Percentiles rank a stretch among this genome's conserved stretches.
Conservation (phyloP, 2,888 invertebrate species). For the Platypus cylindrus region DNA sequence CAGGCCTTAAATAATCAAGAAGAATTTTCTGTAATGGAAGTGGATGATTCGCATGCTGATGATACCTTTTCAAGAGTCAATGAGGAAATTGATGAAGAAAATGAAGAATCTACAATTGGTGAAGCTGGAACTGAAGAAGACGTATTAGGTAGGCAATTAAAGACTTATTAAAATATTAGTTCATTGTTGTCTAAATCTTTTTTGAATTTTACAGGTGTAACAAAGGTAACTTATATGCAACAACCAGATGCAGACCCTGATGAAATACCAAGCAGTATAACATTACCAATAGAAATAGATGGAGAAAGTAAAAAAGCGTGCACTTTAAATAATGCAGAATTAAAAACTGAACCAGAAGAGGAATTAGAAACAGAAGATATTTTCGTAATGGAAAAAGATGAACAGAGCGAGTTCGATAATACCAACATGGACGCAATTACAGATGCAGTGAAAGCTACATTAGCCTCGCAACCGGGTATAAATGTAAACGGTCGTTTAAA, state of each 20-base stretch:
- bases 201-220: conserved; percentile 23
- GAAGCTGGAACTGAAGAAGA: conserved; percentile 30
- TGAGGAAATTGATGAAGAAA: conserved; percentile 17
- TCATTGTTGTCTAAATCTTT: neutral
- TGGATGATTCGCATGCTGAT: conserved; percentile 13
- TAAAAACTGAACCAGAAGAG: conserved; percentile 10
- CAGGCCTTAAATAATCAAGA: conserved; percentile 14
- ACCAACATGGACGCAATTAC: conserved; percentile 33
- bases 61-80: conserved; percentile 4
- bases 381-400: conserved; percentile 21
- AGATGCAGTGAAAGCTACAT: conserved; percentile 34
- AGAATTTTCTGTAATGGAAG: conserved; percentile 2
- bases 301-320: conserved; percentile 31
- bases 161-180: neutral
- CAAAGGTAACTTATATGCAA: conserved; percentile 32
- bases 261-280: conserved; percentile 39
- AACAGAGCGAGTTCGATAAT: conserved; percentile 26
- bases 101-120: conserved; percentile 1
- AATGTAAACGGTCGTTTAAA: conserved; percentile 31
- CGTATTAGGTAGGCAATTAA: conserved; percentile 22
- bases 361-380: conserved; percentile 7
- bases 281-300: conserved; percentile 32
- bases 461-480: conserved; percentile 31
- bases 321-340: conserved; percentile 24
- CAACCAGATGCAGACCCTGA: conserved; percentile 28